Percentiles rank a stretch among this genome's conserved stretches.
Evolutionary conservation across 1,140 invertebrate genomes (phyloP).

Genomic region (Drosophila nannoptera): DNA sequence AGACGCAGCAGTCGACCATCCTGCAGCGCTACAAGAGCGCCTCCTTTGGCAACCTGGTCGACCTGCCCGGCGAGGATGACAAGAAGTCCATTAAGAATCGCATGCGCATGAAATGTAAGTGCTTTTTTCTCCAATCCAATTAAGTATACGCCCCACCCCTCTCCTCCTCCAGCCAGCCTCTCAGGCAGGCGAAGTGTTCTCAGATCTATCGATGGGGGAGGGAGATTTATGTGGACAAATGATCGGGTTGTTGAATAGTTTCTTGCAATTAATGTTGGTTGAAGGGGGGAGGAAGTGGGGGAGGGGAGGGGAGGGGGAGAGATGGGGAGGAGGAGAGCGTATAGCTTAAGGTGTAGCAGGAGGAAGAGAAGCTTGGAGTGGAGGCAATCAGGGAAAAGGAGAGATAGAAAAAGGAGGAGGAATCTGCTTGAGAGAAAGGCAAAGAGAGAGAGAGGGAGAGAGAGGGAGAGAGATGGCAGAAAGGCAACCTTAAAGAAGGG

Average conservation of each 20-base stretch:
- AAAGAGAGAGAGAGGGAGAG: neutral
- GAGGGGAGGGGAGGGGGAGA: neutral
- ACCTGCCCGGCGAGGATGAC: conserved; percentile 71
- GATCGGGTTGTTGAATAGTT: no score
- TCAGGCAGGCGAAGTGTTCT: neutral
- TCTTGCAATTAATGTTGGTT: neutral
- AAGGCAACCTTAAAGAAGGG: neutral
- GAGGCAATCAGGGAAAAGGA: neutral
- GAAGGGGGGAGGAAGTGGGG: neutral
- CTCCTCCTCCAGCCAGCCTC: no score
- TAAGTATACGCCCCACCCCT: neutral
- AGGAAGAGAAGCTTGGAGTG: neutral
- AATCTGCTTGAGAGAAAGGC: neutral
- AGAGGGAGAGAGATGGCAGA: neutral
- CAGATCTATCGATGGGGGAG: no score
- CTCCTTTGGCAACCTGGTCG: conserved; percentile 67
- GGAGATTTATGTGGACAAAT: no score
- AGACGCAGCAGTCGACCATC: conserved; percentile 54
- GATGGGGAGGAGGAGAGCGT: neutral
- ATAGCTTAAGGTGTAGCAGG: neutral
- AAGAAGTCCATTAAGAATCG: conserved; percentile 74
- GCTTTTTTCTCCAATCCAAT: neutral
- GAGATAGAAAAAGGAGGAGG: neutral
- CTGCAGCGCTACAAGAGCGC: conserved; percentile 69
- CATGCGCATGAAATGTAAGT: conserved; percentile 71